A percentile compares a stretch with the other conserved stretches of the same genome.
Conservation (phyloP, 2,113 vertebrate species). For the Riparia riparia region DNA sequence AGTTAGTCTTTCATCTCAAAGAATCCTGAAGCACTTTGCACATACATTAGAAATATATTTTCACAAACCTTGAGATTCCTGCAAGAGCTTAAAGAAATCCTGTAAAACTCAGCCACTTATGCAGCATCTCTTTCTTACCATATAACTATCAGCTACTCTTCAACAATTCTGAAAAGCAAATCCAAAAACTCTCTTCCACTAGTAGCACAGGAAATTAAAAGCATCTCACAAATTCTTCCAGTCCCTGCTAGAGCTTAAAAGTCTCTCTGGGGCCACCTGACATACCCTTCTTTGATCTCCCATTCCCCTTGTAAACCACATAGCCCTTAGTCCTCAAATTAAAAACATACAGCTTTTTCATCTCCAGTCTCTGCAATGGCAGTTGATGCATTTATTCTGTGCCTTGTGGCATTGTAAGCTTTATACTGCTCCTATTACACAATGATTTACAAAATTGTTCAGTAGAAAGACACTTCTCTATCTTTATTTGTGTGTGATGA, state of each 20-base stretch:
- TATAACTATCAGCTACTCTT: neutral
- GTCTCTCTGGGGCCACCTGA: neutral
- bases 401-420: neutral
- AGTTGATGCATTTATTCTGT: neutral
- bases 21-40: neutral
- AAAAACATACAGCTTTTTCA: slow-evolving; percentile 19
- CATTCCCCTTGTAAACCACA: slow-evolving; percentile 1
- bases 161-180: neutral
- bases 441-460: neutral
- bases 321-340: neutral
- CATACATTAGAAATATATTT: neutral
- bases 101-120: neutral
- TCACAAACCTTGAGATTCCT: neutral
- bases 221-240: slow-evolving; percentile 26
- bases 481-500: neutral
- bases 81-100: neutral
- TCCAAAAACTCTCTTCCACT: neutral
- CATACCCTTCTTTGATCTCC: slow-evolving; percentile 40
- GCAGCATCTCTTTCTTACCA: neutral
- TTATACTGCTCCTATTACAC: neutral
- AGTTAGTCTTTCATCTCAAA: neutral
- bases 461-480: neutral
- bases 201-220: slow-evolving; percentile 54
- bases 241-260: neutral
- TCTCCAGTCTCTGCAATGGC: neutral